Base-by-base conservation (phyloP, 2,888 invertebrate species). In the Epinotia nisella region DNA sequence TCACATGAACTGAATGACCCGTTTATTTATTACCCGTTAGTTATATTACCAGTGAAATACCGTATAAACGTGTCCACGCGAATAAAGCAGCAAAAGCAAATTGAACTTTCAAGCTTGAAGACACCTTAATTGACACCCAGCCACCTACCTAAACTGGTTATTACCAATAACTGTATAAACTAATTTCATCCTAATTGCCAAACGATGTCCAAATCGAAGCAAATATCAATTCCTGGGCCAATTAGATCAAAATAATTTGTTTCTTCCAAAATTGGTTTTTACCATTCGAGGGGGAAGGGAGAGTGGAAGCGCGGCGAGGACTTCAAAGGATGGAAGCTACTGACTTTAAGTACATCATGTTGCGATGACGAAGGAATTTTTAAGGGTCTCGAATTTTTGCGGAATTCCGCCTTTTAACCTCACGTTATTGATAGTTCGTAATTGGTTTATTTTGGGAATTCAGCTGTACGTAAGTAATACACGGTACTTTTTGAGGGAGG, bases 241-340 rank as follows among this genome's bases (percentile, higher is more conserved):
- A 65, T 39, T 65, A 55, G 39, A 39, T 65, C 35, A 53, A 65
- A 51, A 65, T 65, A 65, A 65, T 65, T 65, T 65, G 65, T 65
- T 55, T 65, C 65, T 55, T 39, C 55, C 65, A 9, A 65, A 55
- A 65, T 65, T 55, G 55, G 21, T 65, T 55, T 55, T 35, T 41
- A n/a, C n/a, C 17, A 2, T 29, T 7, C 17, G 17, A n/a, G 39
- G 13, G 64, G 64, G 9, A 10, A 9, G 15, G 29, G n/a, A 15
- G 29, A n/a, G n/a, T 3, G 11, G 17, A 19, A 15, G 65, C 19
- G 41, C 39, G 5, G 0, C 10, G 19, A 5, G 41, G 55, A 17
- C 55, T 41, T 56, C 55, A 66, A 56, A 66, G 41, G 41, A 55
- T 35, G n/a, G 35, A 17, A 59, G 62, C 39, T 35, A 53, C 64